phyloP scores from a whole-genome alignment of 2,888 invertebrate species.

The Plutella xylostella region DNA sequence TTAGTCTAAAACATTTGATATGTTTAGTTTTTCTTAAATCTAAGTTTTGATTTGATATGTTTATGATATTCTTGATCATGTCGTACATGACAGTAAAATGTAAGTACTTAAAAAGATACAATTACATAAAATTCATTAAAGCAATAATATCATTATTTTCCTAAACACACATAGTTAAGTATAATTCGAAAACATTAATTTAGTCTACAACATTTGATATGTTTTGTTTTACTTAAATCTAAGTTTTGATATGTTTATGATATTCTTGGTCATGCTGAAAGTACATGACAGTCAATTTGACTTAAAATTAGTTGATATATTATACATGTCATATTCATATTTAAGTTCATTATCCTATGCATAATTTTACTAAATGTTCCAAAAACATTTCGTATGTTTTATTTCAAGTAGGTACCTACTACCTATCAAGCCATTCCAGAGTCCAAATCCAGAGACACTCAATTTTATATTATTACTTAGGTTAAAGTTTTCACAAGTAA shows the following conservation, averaged over 20 bases:
- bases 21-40: conserved; percentile 4
- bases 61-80: conserved; percentile 64
- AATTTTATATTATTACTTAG: too few species aligned
- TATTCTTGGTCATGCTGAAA: conserved; percentile 64
- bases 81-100: conserved; percentile 43
- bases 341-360: too few species aligned
- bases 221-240: neutral
- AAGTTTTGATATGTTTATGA: conserved; percentile 64
- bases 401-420: too few species aligned
- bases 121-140: neutral
- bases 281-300: conserved; percentile 49
- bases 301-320: too few species aligned
- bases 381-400: too few species aligned
- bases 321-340: too few species aligned
- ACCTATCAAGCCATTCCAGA: too few species aligned
- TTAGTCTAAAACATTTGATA: neutral
- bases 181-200: neutral
- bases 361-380: too few species aligned
- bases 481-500: too few species aligned
- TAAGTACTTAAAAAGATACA: neutral
- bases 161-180: neutral
- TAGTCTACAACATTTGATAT: neutral
- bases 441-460: too few species aligned
- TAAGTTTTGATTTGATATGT: conserved; percentile 55
- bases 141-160: neutral